Conservation (phyloP, 2,113 vertebrate genomes). For the Amia ocellicauda region DNA sequence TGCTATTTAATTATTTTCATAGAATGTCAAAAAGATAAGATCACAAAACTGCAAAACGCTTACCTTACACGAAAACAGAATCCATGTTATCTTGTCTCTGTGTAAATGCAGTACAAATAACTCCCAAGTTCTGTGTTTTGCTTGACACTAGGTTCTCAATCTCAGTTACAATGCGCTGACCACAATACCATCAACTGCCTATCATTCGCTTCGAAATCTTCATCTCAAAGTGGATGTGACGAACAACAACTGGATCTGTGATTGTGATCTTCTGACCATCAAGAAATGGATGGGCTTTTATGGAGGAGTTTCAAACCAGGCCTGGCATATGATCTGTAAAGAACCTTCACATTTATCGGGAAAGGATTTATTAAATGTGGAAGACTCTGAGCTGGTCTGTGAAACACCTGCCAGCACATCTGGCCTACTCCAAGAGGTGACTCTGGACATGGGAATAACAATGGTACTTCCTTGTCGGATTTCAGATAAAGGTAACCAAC, state of each 20-base stretch:
- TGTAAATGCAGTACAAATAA: too few relatives aligned
- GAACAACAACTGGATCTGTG: slow-evolving; percentile 68
- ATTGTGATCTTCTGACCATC: slow-evolving; percentile 52
- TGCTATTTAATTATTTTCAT: too few relatives aligned
- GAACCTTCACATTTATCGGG: slow-evolving; percentile 42
- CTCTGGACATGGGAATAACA: slow-evolving; percentile 46
- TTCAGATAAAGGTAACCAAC: slow-evolving; percentile 48
- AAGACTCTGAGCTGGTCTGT: slow-evolving; percentile 57
- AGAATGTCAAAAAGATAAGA: too few relatives aligned
- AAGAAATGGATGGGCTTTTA: slow-evolving; percentile 55
- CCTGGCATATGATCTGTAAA: slow-evolving; percentile 57
- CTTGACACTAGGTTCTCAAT: slow-evolving; percentile 68
- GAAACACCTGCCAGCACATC: slow-evolving; percentile 11
- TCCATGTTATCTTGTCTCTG: not conserved
- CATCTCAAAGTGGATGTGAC: slow-evolving; percentile 52
- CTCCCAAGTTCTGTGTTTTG: too few relatives aligned
- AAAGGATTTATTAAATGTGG: slow-evolving; percentile 53
- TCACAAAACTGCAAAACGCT: too few relatives aligned
- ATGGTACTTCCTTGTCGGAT: slow-evolving; percentile 51
- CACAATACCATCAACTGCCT: slow-evolving; percentile 52
- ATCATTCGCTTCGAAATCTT: slow-evolving; percentile 59
- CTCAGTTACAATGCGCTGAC: slow-evolving; percentile 75
- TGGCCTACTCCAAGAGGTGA: slow-evolving; percentile 47
- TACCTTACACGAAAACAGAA: not conserved
- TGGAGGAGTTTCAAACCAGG: slow-evolving; percentile 37